phyloP scores from a whole-genome alignment of 2,888 invertebrate species.

The Caenorhabditis doughertyi region DNA sequence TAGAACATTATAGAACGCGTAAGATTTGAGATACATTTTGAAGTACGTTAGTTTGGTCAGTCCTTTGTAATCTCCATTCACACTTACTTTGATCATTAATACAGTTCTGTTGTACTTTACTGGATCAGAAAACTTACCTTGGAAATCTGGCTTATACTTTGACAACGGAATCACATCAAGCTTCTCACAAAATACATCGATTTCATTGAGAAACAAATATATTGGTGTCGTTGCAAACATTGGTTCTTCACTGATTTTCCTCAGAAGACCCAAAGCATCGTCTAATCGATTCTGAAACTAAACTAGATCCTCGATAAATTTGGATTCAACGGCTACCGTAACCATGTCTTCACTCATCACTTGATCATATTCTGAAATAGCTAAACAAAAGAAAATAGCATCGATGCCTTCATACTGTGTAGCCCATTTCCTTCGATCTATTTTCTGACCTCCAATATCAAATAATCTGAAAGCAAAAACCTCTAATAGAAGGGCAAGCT shows the following conservation, averaged over 20 bases:
- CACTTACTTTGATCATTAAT: too few relatives aligned
- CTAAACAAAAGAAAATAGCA: conserved; percentile 79
- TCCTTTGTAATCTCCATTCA: too few relatives aligned
- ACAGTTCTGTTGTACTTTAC: too few relatives aligned
- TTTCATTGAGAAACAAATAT: conserved; percentile 77
- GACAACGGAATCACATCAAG: conserved; percentile 67
- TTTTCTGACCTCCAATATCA: conserved; percentile 74
- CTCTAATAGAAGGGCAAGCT: too few relatives aligned
- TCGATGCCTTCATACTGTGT: conserved; percentile 78
- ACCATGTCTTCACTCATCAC: conserved; percentile 70
- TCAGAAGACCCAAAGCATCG: conserved; percentile 71
- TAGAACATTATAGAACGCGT: too few relatives aligned
- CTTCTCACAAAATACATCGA: conserved; percentile 78
- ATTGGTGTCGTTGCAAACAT: conserved; percentile 74
- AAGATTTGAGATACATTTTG: too few relatives aligned
- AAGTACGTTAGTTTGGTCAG: too few relatives aligned
- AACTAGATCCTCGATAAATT: background rate
- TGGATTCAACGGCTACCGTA: conserved; percentile 47
- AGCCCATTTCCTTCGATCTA: conserved; percentile 76
- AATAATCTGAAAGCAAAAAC: conserved; percentile 63
- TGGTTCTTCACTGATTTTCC: conserved; percentile 69
- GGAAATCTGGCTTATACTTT: conserved; percentile 67
- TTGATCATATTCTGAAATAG: conserved; percentile 79
- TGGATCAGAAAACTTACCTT: too few relatives aligned
- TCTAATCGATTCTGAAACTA: conserved; percentile 72